phyloP scores from a whole-genome alignment of 1,140 invertebrate genomes.

The Theocolax elegans region DNA sequence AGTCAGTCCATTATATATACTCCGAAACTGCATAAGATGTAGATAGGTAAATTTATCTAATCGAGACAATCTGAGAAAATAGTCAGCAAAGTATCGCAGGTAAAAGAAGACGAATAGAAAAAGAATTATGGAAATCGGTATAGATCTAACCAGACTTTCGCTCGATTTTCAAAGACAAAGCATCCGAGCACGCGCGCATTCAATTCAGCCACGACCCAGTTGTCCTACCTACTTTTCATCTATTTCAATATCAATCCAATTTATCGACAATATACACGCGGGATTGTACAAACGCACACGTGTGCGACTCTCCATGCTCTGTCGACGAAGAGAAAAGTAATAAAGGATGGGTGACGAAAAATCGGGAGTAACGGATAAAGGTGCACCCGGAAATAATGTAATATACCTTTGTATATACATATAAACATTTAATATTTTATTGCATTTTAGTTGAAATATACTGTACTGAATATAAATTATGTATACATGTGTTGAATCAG shows the following conservation, averaged over 20 bases:
- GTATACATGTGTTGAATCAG: no score
- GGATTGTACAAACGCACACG: neutral
- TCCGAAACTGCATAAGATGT: no score
- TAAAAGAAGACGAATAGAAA: no score
- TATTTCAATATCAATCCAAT: slow-evolving; percentile 31
- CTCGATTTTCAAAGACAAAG: slow-evolving; percentile 15
- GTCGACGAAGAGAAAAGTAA: neutral
- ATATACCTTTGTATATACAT: no score
- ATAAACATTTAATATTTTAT: no score
- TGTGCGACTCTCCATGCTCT: neutral
- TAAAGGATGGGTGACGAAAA: no score
- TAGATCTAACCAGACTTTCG: slow-evolving; percentile 25
- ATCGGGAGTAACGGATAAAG: no score
- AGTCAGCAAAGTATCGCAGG: neutral
- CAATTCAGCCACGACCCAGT: neutral
- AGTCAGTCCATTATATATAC: neutral
- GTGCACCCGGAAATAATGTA: no score
- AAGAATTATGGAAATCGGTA: slow-evolving; percentile 2
- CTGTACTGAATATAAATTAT: no score
- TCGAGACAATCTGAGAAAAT: neutral
- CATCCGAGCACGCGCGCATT: neutral
- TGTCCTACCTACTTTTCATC: slow-evolving; percentile 24
- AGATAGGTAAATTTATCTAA: no score
- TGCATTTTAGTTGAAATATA: no score
- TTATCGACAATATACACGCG: neutral